Evolutionary conservation across 2,797 vertebrate genomes (phyloP).

Genomic region (Psittacula derbiana): DNA sequence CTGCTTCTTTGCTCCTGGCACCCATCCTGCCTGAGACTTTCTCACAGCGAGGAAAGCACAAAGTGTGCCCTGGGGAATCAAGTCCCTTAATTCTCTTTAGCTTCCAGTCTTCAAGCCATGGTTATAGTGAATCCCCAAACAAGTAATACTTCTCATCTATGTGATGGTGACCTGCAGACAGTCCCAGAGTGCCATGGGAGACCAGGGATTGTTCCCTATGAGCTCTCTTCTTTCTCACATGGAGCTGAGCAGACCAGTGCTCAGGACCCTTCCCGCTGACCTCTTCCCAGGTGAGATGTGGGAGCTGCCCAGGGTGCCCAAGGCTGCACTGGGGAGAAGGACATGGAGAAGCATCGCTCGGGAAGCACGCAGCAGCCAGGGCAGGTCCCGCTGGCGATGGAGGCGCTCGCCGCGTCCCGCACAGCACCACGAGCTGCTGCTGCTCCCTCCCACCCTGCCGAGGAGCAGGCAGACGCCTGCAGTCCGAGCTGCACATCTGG

Average conservation of each 20-base stretch:
- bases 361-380: not conserved
- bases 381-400: not conserved
- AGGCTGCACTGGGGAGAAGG: not conserved
- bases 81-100: not conserved
- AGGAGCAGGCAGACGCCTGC: slow-evolving; percentile 55
- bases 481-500: slow-evolving; percentile 79
- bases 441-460: not conserved
- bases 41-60: not conserved
- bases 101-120: not conserved
- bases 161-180: not conserved
- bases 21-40: not conserved
- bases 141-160: not conserved
- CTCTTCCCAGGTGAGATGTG: not conserved
- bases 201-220: not conserved
- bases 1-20: not conserved
- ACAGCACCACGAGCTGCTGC: not conserved
- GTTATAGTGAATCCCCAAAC: not conserved
- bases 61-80: not conserved
- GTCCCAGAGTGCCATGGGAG: not conserved
- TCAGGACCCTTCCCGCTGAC: not conserved
- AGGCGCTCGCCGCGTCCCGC: not conserved
- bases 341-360: not conserved
- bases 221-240: not conserved
- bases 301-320: not conserved
- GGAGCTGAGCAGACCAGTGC: not conserved